phyloP scores from a whole-genome alignment of 2,113 vertebrate genomes.

The Danionella cerebrum region DNA sequence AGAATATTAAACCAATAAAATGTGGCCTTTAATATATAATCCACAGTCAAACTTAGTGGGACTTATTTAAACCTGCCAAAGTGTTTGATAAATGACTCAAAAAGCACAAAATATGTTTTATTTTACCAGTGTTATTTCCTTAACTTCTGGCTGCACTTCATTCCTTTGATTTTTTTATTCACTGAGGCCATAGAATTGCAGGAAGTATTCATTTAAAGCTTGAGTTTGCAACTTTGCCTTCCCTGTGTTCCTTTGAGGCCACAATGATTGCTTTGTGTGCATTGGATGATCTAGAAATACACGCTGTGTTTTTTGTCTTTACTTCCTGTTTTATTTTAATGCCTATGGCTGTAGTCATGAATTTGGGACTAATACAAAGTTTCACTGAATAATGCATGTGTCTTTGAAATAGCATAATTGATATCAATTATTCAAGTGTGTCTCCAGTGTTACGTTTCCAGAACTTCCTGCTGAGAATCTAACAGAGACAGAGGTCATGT shows the following conservation, averaged over 20 bases:
- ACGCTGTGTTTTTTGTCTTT: neutral
- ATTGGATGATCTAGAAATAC: neutral
- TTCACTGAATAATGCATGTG: slow-evolving; percentile 28
- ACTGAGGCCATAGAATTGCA: neutral
- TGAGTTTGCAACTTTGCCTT: slow-evolving; percentile 14
- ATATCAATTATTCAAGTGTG: slow-evolving; percentile 27
- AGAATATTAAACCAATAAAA: no score
- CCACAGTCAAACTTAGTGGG: no score
- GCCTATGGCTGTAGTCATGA: slow-evolving; percentile 5
- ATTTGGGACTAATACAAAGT: slow-evolving; percentile 11
- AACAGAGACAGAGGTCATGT: slow-evolving; percentile 7
- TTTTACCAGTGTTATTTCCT: neutral
- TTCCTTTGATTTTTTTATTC: neutral
- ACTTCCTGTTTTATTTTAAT: neutral
- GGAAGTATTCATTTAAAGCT: neutral
- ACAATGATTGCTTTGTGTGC: neutral
- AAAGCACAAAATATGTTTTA: no score
- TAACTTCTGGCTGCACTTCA: neutral
- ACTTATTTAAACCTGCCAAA: no score
- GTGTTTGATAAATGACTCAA: no score
- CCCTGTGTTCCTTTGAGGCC: neutral
- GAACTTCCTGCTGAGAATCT: neutral
- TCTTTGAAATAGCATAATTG: slow-evolving; percentile 32
- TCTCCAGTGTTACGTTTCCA: slow-evolving; percentile 17
- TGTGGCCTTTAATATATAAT: no score